phyloP scores from a whole-genome alignment of 2,888 invertebrate genomes.

The Calliphora vomitoria region DNA sequence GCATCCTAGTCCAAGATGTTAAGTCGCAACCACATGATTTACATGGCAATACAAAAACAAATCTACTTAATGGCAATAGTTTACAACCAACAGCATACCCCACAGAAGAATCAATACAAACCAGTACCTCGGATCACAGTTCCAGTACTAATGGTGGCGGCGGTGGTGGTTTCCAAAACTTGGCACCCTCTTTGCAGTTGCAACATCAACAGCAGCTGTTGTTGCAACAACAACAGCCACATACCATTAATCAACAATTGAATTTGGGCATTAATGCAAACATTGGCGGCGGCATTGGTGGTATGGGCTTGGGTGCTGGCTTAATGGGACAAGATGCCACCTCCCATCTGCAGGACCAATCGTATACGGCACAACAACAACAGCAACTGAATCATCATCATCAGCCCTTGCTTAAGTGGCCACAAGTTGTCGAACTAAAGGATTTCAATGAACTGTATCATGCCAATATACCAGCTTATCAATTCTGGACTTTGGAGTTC shows the following conservation, averaged over 20 bases:
- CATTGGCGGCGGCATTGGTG: conserved; percentile 51
- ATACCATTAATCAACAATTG: conserved; percentile 80
- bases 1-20: conserved; percentile 93
- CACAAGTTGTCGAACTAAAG: conserved; percentile 92
- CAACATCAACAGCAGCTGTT: conserved; percentile 86
- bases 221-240: conserved; percentile 86
- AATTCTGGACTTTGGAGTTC: conserved; percentile 97
- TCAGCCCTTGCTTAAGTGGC: conserved; percentile 90
- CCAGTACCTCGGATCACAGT: conserved; percentile 89
- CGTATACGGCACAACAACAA: conserved; percentile 84
- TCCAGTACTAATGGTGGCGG: conserved; percentile 85
- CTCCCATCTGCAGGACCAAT: conserved; percentile 79
- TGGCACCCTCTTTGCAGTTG: conserved; percentile 82
- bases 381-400: conserved; percentile 85
- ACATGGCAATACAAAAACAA: conserved; percentile 86
- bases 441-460: conserved; percentile 94
- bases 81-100: conserved; percentile 86
- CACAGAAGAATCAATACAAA: conserved; percentile 91
- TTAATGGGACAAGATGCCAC: conserved; percentile 76
- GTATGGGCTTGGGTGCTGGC: conserved; percentile 48
- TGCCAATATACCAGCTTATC: conserved; percentile 94
- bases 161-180: conserved; percentile 76
- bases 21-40: conserved; percentile 93
- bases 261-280: conserved; percentile 74
- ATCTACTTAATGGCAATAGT: conserved; percentile 77